Base-by-base conservation (phyloP, 2,888 invertebrate genomes). In the Xestia xanthographa region DNA sequence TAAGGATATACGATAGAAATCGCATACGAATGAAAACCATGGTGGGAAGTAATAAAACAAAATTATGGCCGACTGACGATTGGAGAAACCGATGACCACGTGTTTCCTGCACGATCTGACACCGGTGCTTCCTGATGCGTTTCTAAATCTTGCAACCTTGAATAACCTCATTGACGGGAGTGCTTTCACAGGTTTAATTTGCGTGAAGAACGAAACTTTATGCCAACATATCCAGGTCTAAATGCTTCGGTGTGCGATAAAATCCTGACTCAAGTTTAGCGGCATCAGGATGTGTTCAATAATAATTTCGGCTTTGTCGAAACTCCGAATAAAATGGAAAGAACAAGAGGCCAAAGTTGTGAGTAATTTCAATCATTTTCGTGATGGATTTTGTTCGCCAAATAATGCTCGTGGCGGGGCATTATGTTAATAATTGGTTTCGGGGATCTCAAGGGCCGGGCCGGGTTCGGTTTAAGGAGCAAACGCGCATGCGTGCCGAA, bases 361-460 rank as follows among this genome's bases (percentile, higher is more conserved):
- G 88, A 91, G 90, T 93, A 93, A 94, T 94, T 94, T 93, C 90
- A 93, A 94, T 93, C 85, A 93, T 95, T 93, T 94, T 91, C 91
- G 80, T 92, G 93, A 94, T 94, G 93, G 77, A 93, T 92, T 92
- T 88, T 88, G 87, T 92, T 93, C 92, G 90, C 91, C 91, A 93
- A 94, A 94, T 94, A 93, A 92, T 93, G 91, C 90, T 93, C 90
- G 90, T 90, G 92, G 90, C 87, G 85, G 83, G 88, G 89, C 86
- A 93, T 94, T 94, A 93, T 90, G 92, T 90, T 94, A 94, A 95
- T 94, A 94, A 94, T 93, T 90, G 92, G 92, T 91, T 92, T 90
- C 86, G 90, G 87, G 89, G 89, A 91, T 91, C 89, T 89, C 85
- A 90, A 90, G 92, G 91, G 89, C 89, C 89, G 83, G 85, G 85